Evolutionary conservation across 2,113 vertebrate genomes (phyloP).

Genomic region (Nycticorax nycticorax): DNA sequence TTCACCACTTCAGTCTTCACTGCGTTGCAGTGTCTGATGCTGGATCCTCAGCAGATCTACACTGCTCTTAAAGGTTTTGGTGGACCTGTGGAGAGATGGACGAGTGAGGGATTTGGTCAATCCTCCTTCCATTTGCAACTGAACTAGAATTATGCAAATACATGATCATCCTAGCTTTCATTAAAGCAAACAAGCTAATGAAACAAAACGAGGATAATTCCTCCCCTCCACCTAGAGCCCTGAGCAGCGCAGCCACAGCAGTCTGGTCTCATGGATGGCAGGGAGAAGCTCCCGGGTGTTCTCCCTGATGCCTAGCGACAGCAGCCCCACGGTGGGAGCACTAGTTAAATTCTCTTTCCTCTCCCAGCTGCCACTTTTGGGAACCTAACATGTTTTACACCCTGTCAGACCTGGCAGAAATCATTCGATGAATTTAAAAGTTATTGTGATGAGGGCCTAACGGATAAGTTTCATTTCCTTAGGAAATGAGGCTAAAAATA

Average conservation of each 20-base stretch:
- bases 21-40: neutral
- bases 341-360: neutral
- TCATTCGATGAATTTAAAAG: conserved; percentile 24
- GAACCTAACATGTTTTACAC: neutral
- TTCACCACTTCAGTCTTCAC: neutral
- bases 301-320: neutral
- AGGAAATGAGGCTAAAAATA: conserved; percentile 65
- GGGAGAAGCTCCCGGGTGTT: neutral
- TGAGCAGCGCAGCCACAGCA: neutral
- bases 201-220: neutral
- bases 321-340: neutral
- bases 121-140: neutral
- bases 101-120: neutral
- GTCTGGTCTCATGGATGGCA: neutral
- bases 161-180: neutral
- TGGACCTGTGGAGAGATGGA: neutral
- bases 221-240: accelerated
- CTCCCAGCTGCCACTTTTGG: neutral
- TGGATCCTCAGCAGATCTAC: neutral
- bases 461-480: conserved; percentile 67
- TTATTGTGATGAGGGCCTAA: conserved; percentile 45
- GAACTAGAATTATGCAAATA: neutral
- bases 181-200: neutral
- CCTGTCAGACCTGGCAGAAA: conserved; percentile 38
- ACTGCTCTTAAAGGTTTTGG: neutral